Base-by-base conservation (phyloP, 1,140 invertebrate species). In the Acromyrmex heyeri region DNA sequence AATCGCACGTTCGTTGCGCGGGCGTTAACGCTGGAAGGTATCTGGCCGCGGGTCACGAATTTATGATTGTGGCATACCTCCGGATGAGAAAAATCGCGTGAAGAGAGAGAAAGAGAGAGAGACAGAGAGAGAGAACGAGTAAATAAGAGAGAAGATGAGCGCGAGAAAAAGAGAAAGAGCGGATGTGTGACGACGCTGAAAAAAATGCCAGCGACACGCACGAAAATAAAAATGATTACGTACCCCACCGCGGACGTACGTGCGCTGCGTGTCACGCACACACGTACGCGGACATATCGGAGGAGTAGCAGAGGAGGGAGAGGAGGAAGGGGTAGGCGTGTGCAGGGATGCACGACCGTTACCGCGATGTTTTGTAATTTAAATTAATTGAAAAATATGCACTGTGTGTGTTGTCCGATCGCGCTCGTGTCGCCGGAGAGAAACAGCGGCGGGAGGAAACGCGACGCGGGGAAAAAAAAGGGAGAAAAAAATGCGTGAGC, bases 371-470 rank as follows among this genome's bases (percentile, higher is more conserved):
- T 94, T 94, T 94, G 93, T 93, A 93, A 95, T 94, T 95, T 94
- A 94, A 94, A 95, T 95, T 94, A 95, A 94, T 94, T 94, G 94
- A 94, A 95, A 95, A 95, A 95, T 95, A 94, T 94, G 93, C 94
- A 93, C 91, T 92, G 91, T 94, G 89, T 90, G 90, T 92, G 93
- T 94, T 94, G 92, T 94, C 91, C 88, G 91, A 93, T 93, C 90
- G 92, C 88, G 91, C 88, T 82, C 86, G 87, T 88, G 90, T 91
- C 88, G 88, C 88, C 44, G 53, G 72, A 69, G 76, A 59, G 86
- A 67, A 87, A 90, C 83, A 88, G 86, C 70, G 70, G 72, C 75
- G 85, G 67, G 61, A 78, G 88, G 85, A 88, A 78, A 77, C 50
- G 86, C 62, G 82, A 67, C 50, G 69, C 83, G 53, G 67, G 44